Base-by-base conservation (phyloP, 2,797 vertebrate species). In the Myotis daubentonii region DNA sequence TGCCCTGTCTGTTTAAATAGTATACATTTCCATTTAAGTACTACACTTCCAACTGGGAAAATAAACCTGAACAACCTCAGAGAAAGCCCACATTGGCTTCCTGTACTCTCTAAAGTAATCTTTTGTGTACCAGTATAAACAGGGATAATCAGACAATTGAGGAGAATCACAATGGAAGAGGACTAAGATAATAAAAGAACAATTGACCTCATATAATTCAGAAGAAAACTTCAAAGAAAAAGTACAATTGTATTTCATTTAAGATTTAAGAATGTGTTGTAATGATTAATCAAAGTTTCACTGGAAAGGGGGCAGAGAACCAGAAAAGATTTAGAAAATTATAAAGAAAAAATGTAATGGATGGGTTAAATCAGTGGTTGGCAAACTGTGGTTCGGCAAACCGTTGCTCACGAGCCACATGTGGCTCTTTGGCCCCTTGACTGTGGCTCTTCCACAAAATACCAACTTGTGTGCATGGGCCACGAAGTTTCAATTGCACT, bases 181-280 rank as follows among this genome's bases (percentile, higher is more conserved):
- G 38, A 89, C 75, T 72, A 95, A 96, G 60, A 71, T 80, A 94
- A 76, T 60, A 60, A 94, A 86, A 74, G 53, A 88, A 72, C 10
- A 93, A 12, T 5, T 62, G 22, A 79, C 23, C 23, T 91, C 49
- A 65, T 94, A 30, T n/a, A 74, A 94, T 86, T 86, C 36, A 81
- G 65, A 97, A 88, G 65, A 91, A 75, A 94, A 88, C 51, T 30
- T 87, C 79, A 93, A 83, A 88, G 89, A 55, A 91, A 89, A 96
- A 89, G 23, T n/a, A 4, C 74, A 86, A 82, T 68, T 83, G 8
- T 87, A 60, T 93, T 81, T 78, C 47, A 60, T 76, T 95, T 96
- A 88, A 94, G 71, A 72, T 89, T 53, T 85, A 91, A 51, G 60
- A 88, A 53, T 7, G 36, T 4, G 3, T 91, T 95, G 28, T 20